These are phyloP conservation scores for Mallotus villosus DNA, from an alignment of 2,797 vertebrate genomes.

Conservation along the genomic window DNA sequence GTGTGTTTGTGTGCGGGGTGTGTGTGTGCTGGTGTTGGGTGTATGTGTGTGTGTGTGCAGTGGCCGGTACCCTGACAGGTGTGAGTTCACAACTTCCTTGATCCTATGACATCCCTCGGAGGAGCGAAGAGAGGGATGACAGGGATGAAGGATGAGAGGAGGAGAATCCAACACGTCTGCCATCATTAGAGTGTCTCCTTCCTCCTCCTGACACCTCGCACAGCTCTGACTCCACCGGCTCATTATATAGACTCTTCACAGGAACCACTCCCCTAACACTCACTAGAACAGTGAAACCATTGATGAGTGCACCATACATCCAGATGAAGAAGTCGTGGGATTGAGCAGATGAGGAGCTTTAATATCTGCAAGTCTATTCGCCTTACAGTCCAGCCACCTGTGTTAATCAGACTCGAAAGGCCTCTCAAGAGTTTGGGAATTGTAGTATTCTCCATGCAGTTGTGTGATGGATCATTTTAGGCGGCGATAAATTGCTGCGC, in stretches of 20 bases:
- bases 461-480: too few relatives aligned
- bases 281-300: too few relatives aligned
- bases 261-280: background rate
- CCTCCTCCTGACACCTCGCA: background rate
- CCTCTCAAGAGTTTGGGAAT: too few relatives aligned
- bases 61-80: background rate
- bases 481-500: too few relatives aligned
- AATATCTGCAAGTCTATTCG: too few relatives aligned
- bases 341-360: too few relatives aligned
- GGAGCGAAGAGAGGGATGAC: conserved; percentile 21
- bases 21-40: background rate
- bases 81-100: background rate
- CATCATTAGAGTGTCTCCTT: conserved; percentile 46
- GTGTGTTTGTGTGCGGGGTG: conserved; percentile 11
- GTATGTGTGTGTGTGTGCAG: too few relatives aligned
- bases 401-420: too few relatives aligned
- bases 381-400: too few relatives aligned
- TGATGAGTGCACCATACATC: too few relatives aligned
- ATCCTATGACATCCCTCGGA: conserved; percentile 41
- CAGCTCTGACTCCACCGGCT: background rate
- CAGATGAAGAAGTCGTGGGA: too few relatives aligned
- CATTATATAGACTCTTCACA: background rate
- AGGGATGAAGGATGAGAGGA: conserved; percentile 9
- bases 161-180: conserved; percentile 41
- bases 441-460: too few relatives aligned